Base-by-base conservation (phyloP, 2,888 invertebrate genomes). In the Odontothrips loti region DNA sequence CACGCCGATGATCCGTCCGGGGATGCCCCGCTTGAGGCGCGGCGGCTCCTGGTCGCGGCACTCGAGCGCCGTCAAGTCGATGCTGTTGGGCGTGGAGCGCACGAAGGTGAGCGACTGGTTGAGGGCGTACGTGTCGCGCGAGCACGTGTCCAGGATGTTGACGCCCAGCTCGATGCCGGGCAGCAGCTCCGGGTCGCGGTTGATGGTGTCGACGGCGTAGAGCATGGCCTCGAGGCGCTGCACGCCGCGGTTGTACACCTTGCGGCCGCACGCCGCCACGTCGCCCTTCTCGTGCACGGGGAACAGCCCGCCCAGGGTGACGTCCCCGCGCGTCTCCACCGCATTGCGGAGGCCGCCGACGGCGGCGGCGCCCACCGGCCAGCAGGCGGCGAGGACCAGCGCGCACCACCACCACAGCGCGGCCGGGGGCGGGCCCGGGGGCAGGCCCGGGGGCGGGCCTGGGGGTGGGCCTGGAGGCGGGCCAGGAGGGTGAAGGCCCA, bases 101-200 rank as follows among this genome's bases (percentile, higher is more conserved):
- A 94, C 93, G 84, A 94, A 90, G 87, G 93, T 93, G 83, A 94
- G 92, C 86, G 92, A 92, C 87, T 94, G 94, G 85, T 94, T 93
- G 83, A 95, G 89, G 48, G 94, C 94, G 9, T 94, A 92, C 23
- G 94, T 92, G 4, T 94, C 92, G 85, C 93, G 94, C 94, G 94
- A 95, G 87, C 95, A 95, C 43, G 93, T 93, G 87, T 95, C 95
- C 6, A 93, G 89, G 82, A 94, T 92, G 86, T 94, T 93, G 81
- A 93, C 90, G 47, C 94, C 94, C 20, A 92, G 86, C 2, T 87
- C 89, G 81, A 91, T 88, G 83, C 89, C 89, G 10, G 91, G 91
- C 82, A 92, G 87, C 82, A 93, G 88, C 79, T 87, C 86, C 0
- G 88, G 86, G 84, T 91, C 89, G 87, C 87, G 88, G 87, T 94